phyloP scores from a whole-genome alignment of 2,888 invertebrate genomes.

The Xylota sylvarum region DNA sequence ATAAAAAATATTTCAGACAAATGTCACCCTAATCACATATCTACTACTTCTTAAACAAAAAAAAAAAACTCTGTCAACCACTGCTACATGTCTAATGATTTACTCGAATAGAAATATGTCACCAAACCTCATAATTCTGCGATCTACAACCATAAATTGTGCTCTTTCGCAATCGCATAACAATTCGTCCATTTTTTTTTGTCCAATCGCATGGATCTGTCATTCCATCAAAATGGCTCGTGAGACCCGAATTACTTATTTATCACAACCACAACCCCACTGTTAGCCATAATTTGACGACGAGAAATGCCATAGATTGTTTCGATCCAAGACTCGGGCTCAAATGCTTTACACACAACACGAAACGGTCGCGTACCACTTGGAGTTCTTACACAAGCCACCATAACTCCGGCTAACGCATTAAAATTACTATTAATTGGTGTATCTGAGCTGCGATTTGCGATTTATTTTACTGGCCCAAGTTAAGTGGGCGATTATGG shows the following conservation, averaged over 20 bases:
- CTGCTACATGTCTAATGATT: neutral
- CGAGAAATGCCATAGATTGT: constrained; percentile 46
- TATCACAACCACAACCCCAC: constrained; percentile 40
- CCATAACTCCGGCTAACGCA: constrained; percentile 48
- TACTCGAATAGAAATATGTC: neutral
- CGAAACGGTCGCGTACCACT: too few species aligned
- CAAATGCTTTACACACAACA: constrained; percentile 37
- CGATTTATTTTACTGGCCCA: constrained; percentile 28
- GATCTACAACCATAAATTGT: neutral
- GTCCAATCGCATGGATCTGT: neutral
- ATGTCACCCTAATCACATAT: too few species aligned
- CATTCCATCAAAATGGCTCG: constrained; percentile 27
- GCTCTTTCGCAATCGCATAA: constrained; percentile 5
- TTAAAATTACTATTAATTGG: constrained; percentile 65
- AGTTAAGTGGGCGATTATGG: constrained; percentile 69
- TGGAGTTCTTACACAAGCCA: constrained; percentile 57
- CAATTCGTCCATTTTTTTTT: constrained; percentile 28
- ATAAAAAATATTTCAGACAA: too few species aligned
- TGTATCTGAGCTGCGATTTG: constrained; percentile 38
- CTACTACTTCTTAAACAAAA: too few species aligned
- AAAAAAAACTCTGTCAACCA: neutral
- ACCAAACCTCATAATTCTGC: constrained; percentile 7
- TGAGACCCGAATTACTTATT: constrained; percentile 62
- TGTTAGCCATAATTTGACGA: constrained; percentile 41
- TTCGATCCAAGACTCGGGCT: neutral